These are phyloP conservation scores for Oriolus oriolus DNA, from an alignment of 2,113 vertebrate genomes.

Conservation along the genomic window DNA sequence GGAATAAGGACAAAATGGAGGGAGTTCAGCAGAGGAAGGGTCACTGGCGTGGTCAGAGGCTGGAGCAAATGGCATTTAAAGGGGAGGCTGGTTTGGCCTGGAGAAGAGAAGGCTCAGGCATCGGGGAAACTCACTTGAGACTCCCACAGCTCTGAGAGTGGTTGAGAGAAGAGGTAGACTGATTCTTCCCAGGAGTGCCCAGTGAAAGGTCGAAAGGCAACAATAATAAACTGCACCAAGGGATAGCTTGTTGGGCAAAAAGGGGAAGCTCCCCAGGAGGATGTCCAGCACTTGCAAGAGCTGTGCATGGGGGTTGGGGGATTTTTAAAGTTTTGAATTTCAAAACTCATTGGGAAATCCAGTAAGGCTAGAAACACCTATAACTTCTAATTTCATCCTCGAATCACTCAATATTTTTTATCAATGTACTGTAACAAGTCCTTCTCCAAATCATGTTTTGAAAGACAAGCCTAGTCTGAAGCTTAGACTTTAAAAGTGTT, in stretches of 20 bases:
- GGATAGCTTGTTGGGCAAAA: not conserved
- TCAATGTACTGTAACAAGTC: not conserved
- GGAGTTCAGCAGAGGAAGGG: not conserved
- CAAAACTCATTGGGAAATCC: not conserved
- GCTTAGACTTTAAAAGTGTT: not conserved
- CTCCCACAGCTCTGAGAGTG: rapidly evolving
- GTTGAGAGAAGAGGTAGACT: not conserved
- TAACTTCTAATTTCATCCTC: not conserved
- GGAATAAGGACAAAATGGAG: not conserved
- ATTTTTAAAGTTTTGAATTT: not conserved
- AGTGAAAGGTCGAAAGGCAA: not conserved
- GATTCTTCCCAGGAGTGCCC: not conserved
- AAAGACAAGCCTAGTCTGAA: not conserved
- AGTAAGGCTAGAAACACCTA: not conserved
- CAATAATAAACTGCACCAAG: not conserved
- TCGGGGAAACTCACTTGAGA: not conserved
- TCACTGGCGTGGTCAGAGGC: not conserved
- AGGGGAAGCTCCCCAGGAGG: rapidly evolving
- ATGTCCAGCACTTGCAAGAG: not conserved
- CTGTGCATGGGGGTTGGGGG: rapidly evolving
- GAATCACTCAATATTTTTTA: not conserved
- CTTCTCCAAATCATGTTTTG: not conserved
- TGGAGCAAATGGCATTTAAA: not conserved
- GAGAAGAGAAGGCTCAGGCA: not conserved
- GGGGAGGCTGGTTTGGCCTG: not conserved